Percentiles rank a stretch among this genome's conserved stretches.
These are phyloP conservation scores for Halcyon leucocephala DNA, from an alignment of 2,797 vertebrate genomes.

Conservation along the genomic window DNA sequence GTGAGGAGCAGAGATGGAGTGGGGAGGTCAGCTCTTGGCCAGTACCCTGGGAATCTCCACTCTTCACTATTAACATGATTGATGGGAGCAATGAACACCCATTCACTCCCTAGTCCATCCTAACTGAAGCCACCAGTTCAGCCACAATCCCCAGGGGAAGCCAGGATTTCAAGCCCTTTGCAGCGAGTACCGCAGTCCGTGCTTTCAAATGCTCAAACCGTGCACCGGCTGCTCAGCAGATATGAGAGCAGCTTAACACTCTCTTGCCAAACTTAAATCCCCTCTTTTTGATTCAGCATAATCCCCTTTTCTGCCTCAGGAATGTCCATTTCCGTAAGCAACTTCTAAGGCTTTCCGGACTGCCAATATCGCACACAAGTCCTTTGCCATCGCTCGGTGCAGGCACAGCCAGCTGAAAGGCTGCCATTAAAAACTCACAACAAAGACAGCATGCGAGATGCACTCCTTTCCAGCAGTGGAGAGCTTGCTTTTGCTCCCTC, in stretches of 20 bases:
- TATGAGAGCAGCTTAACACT: slow-evolving; percentile 13
- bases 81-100: background rate
- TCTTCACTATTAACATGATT: background rate
- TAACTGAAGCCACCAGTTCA: background rate
- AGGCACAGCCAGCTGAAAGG: slow-evolving; percentile 58
- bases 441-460: slow-evolving; percentile 38
- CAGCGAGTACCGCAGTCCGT: background rate
- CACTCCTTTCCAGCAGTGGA: slow-evolving; percentile 25
- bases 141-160: background rate
- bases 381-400: slow-evolving; percentile 5
- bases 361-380: slow-evolving; percentile 25
- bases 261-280: slow-evolving; percentile 40
- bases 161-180: background rate
- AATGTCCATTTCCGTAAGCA: slow-evolving; percentile 56
- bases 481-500: background rate
- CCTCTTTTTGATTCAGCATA: slow-evolving; percentile 35
- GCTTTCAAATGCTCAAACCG: background rate
- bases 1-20: background rate
- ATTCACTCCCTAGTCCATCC: background rate
- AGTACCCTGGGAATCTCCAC: background rate
- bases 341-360: slow-evolving; percentile 44
- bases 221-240: slow-evolving; percentile 27
- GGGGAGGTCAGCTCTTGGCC: background rate
- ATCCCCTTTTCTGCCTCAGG: slow-evolving; percentile 60
- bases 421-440: slow-evolving; percentile 27